Evolutionary conservation across 2,797 vertebrate species (phyloP).

Genomic region (Ispidina picta): DNA sequence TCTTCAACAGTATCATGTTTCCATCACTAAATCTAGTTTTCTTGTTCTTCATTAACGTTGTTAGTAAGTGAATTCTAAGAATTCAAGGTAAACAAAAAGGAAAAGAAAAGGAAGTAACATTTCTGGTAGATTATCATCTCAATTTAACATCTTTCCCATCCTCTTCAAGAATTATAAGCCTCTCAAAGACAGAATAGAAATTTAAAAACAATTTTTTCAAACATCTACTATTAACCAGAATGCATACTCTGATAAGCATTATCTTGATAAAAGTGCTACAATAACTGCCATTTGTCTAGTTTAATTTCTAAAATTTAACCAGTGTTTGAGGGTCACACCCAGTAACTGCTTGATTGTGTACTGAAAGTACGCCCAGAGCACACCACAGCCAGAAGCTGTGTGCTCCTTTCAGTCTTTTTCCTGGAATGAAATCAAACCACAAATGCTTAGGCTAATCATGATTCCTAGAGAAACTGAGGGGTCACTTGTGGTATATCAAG

Average conservation of each 20-base stretch:
- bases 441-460: background rate
- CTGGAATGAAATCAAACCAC: background rate
- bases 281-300: background rate
- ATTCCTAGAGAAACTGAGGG: background rate
- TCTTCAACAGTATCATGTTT: background rate
- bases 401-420: background rate
- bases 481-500: accelerated
- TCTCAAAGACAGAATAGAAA: background rate
- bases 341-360: accelerated
- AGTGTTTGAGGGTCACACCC: background rate
- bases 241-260: background rate
- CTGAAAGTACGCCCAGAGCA: background rate
- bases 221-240: background rate
- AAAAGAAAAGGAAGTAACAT: background rate
- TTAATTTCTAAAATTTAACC: background rate
- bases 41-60: background rate
- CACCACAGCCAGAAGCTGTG: background rate
- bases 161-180: background rate
- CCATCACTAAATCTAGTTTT: background rate
- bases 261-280: background rate
- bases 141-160: accelerated
- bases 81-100: background rate
- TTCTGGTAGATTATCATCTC: background rate
- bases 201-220: background rate
- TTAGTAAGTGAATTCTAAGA: background rate